Conservation (phyloP, 2,113 vertebrate genomes). For the Syrrhaptes paradoxus region DNA sequence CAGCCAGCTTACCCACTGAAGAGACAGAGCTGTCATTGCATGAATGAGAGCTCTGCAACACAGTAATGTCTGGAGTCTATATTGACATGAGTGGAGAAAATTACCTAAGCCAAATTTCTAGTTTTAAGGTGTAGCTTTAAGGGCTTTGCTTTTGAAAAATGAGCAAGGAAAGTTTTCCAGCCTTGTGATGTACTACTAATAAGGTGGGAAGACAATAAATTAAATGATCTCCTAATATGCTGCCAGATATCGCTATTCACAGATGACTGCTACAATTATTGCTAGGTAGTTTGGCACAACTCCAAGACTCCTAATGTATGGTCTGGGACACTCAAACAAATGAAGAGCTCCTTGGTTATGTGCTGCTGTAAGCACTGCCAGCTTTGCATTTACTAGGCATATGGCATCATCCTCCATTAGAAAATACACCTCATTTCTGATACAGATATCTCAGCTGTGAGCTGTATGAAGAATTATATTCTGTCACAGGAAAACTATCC, state of each 20-base stretch:
- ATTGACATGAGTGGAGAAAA: not conserved
- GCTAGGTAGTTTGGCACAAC: not conserved
- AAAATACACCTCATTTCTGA: not conserved
- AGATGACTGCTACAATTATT: constrained; percentile 58
- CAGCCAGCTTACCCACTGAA: not conserved
- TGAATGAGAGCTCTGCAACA: constrained; percentile 20
- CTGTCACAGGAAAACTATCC: not conserved
- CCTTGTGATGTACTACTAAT: constrained; percentile 43
- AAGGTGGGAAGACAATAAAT: constrained; percentile 53
- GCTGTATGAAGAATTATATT: not conserved
- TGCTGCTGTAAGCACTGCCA: not conserved
- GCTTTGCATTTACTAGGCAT: not conserved
- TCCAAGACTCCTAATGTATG: not conserved
- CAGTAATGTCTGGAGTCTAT: not conserved
- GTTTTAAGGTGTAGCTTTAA: constrained; percentile 6
- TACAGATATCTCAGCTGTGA: not conserved
- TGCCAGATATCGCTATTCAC: constrained; percentile 38
- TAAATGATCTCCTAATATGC: not conserved
- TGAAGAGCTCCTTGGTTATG: not conserved
- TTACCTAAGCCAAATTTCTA: not conserved
- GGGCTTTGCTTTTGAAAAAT: constrained; percentile 32
- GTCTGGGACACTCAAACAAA: not conserved
- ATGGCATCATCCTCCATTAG: not conserved
- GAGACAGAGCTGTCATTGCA: not conserved
- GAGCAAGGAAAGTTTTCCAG: constrained; percentile 32